phyloP scores from a whole-genome alignment of 2,888 invertebrate genomes.

The Trissoscelio sp. region DNA sequence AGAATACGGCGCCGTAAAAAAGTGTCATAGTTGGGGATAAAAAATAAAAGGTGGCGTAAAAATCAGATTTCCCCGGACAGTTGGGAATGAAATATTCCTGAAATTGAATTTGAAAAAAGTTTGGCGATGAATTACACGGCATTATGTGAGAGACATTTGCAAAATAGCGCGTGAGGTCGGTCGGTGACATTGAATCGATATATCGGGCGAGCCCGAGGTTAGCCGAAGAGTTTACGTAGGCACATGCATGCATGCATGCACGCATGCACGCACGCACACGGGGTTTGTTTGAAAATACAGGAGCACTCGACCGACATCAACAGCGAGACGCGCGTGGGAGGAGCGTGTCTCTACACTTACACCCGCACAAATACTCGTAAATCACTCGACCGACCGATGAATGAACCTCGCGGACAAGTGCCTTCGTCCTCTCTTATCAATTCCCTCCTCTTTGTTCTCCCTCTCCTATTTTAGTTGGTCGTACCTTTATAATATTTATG shows the following conservation, averaged over 20 bases:
- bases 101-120: background rate
- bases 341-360: conserved; percentile 15
- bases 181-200: conserved; percentile 74
- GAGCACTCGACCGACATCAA: conserved; percentile 21
- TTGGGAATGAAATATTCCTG: background rate
- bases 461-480: no score
- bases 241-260: background rate
- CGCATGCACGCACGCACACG: background rate
- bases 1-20: no score
- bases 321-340: conserved; percentile 17
- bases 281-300: background rate
- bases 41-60: background rate
- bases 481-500: no score
- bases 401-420: conserved; percentile 55
- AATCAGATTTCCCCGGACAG: background rate
- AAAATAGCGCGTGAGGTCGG: conserved; percentile 65
- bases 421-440: conserved; percentile 54
- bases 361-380: conserved; percentile 33
- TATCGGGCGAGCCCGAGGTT: conserved; percentile 47
- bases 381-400: conserved; percentile 50
- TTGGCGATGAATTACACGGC: conserved; percentile 10
- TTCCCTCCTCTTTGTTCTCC: background rate
- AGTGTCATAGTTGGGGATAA: no score
- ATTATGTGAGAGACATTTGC: conserved; percentile 41
- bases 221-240: conserved; percentile 19